Conservation (phyloP, 2,888 invertebrate species). For the Eubasilissa splendida region DNA sequence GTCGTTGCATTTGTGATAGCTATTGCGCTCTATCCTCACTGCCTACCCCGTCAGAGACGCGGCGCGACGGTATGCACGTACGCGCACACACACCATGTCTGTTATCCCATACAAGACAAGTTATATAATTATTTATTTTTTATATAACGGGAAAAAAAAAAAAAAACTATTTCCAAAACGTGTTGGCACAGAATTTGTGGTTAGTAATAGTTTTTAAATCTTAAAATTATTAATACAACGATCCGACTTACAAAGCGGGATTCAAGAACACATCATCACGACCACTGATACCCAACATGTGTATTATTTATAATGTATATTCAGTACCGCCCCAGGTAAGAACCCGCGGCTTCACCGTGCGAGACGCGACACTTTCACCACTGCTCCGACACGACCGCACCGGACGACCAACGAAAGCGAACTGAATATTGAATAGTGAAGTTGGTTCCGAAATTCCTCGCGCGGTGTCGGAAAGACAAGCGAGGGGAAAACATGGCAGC, state of each 20-base stretch:
- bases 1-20: constrained; percentile 29
- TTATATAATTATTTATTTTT: background rate
- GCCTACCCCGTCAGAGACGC: constrained; percentile 24
- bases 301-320: too few species aligned
- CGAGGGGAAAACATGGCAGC: too few species aligned
- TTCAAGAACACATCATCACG: constrained; percentile 1
- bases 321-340: background rate
- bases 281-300: background rate
- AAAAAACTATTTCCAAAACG: background rate
- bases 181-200: background rate
- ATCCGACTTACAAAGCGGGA: constrained; percentile 15
- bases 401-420: background rate
- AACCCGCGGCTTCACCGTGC: constrained; percentile 2
- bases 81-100: background rate
- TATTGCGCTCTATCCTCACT: constrained; percentile 31
- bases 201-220: background rate
- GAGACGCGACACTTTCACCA: background rate
- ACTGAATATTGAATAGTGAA: background rate
- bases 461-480: background rate
- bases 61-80: constrained; percentile 14
- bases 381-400: background rate
- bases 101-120: background rate
- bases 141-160: background rate
- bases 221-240: too few species aligned
- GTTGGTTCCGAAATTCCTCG: background rate